phyloP scores from a whole-genome alignment of 2,888 invertebrate species.

The Pyrgus malvae region DNA sequence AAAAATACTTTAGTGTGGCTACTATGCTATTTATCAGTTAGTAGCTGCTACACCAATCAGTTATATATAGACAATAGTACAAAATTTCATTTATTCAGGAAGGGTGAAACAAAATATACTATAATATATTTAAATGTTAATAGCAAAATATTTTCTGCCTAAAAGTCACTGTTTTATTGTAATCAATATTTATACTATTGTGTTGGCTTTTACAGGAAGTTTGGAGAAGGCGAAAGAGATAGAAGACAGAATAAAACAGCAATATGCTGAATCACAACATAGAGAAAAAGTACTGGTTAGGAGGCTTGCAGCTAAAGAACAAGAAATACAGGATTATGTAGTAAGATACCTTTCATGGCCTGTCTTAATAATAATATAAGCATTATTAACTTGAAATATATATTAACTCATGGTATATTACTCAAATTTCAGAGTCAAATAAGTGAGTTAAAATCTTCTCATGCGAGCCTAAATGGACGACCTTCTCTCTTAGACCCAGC shows the following conservation, averaged over 20 bases:
- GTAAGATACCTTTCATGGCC: slow-evolving; percentile 79
- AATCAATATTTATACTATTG: slow-evolving; percentile 33
- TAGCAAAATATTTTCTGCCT: no score
- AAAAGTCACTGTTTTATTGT: background rate
- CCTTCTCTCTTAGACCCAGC: slow-evolving; percentile 93
- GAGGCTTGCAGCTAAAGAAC: slow-evolving; percentile 96
- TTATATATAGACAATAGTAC: no score
- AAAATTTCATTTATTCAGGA: no score
- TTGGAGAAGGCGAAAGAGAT: slow-evolving; percentile 87
- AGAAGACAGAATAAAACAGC: slow-evolving; percentile 90
- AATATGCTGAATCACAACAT: slow-evolving; percentile 92
- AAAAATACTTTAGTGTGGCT: no score
- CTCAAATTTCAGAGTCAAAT: slow-evolving; percentile 92
- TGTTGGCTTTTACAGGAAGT: slow-evolving; percentile 81
- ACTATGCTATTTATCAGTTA: no score
- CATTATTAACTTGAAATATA: background rate
- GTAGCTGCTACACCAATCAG: no score
- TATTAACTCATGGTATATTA: no score
- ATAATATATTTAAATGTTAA: no score
- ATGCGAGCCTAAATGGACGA: slow-evolving; percentile 90
- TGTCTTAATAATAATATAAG: background rate
- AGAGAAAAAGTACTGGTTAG: slow-evolving; percentile 96
- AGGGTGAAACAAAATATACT: no score
- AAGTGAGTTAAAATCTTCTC: slow-evolving; percentile 94
- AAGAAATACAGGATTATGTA: slow-evolving; percentile 97